Base-by-base conservation (phyloP, 2,888 invertebrate genomes). In the Linyphia triangularis region DNA sequence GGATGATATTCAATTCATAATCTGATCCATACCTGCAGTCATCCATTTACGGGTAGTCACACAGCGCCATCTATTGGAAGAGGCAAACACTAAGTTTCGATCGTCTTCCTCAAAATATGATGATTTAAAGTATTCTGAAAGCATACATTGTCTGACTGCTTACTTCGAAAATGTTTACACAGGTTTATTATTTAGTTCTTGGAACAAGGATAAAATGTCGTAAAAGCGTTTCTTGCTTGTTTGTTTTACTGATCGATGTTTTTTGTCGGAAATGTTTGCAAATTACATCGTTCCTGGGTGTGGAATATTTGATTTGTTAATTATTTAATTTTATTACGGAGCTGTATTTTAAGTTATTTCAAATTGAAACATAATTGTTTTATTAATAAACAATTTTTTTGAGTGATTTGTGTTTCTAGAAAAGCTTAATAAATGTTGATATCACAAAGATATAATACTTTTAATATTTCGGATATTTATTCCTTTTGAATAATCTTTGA, bases 91-190 rank as follows among this genome's bases (percentile, higher is more conserved):
- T 75, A 65, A 16, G 3, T 22, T 84, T 84, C 84, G 84, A 84
- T 84, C 84, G 33, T 84, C 84, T 84, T 84, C 83, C 61, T 51
- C 61, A 40, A 43, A 72, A 82, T 82, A 82, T 82, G 77, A 82
- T 61, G 83, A 84, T 84, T 75, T 75, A 22, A 30, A 40, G 43
- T 72, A 33, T 43, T 77, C 57, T 63, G 51, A 57, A 75, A 82
- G 26, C 51, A 51, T 57, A 69, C 75, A 75, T 75, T 84, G 75
- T 69, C 43, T 65, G 65, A 83, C 83, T 73, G 57, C 57, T 70
- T 75, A 73, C 65, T 84, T 51, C 40, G 75, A 84, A 84, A 84
- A 84, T 84, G 75, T 75, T 84, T 84, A 69, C 73, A 13, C 22
- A 73, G 43, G 67, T 67, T 75, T 84, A 67, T 75, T 65, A 73